Percentiles rank a stretch among this genome's conserved stretches.
Conservation (phyloP, 2,113 vertebrate species). For the Eretmochelys imbricata region DNA sequence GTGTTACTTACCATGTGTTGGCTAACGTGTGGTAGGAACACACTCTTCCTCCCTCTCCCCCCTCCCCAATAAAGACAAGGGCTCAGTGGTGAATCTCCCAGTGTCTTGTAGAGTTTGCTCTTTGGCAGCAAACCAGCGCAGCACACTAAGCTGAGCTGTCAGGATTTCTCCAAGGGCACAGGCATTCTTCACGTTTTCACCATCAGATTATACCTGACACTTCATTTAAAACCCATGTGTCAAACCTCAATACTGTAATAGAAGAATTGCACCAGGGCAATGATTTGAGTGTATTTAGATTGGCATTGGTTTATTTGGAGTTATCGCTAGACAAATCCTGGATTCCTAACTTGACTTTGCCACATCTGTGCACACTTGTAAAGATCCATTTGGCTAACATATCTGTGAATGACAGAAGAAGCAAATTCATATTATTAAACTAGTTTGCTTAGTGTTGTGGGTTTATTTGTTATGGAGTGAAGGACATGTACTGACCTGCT, state of each 20-base stretch:
- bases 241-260: background rate
- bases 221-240: background rate
- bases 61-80: background rate
- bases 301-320: background rate
- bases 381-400: accelerated
- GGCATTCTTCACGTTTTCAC: background rate
- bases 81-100: accelerated
- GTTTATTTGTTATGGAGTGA: background rate
- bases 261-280: constrained; percentile 7
- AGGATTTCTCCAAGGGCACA: constrained; percentile 22
- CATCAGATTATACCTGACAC: constrained; percentile 22
- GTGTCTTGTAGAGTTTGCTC: constrained; percentile 21
- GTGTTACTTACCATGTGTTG: background rate
- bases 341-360: background rate
- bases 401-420: background rate
- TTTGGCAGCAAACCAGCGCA: constrained; percentile 15
- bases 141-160: background rate
- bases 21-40: background rate
- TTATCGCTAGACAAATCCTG: background rate
- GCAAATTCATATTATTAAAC: background rate
- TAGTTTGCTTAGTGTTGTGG: accelerated
- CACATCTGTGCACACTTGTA: background rate
- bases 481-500: background rate
- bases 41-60: background rate
- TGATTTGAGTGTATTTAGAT: background rate